These are phyloP conservation scores for Propsilocerus akamusi DNA, from an alignment of 1,140 invertebrate species.

Conservation along the genomic window DNA sequence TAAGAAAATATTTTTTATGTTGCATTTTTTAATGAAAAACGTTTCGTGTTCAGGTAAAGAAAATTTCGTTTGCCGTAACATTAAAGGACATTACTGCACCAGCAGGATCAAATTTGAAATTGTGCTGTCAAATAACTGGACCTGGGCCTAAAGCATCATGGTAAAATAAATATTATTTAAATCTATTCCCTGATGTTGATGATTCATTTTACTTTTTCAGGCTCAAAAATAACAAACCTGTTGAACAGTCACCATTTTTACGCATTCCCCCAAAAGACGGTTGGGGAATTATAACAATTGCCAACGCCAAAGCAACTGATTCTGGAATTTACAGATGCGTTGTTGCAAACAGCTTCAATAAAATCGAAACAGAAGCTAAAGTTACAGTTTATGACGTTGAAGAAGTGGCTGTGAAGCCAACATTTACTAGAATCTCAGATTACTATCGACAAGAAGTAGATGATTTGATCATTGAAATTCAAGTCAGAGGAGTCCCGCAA, in stretches of 20 bases:
- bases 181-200: not conserved
- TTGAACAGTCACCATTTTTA: not conserved
- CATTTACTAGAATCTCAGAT: not conserved
- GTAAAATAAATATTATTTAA: conserved; percentile 23
- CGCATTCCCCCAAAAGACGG: not conserved
- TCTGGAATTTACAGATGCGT: not conserved
- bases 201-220: not conserved
- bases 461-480: not conserved
- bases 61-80: conserved; percentile 46
- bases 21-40: not conserved
- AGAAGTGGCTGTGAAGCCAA: not conserved
- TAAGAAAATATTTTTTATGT: not conserved
- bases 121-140: conserved; percentile 75
- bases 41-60: not conserved
- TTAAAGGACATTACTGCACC: conserved; percentile 57
- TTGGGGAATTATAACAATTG: not conserved
- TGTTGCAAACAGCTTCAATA: not conserved
- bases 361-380: not conserved
- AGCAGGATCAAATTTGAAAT: conserved; percentile 51
- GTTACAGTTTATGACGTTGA: not conserved
- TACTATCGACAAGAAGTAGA: not conserved
- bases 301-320: not conserved
- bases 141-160: conserved; percentile 61
- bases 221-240: not conserved
- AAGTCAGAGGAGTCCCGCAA: not conserved